Base-by-base conservation (phyloP, 2,888 invertebrate species). In the Drosophila meridiana region DNA sequence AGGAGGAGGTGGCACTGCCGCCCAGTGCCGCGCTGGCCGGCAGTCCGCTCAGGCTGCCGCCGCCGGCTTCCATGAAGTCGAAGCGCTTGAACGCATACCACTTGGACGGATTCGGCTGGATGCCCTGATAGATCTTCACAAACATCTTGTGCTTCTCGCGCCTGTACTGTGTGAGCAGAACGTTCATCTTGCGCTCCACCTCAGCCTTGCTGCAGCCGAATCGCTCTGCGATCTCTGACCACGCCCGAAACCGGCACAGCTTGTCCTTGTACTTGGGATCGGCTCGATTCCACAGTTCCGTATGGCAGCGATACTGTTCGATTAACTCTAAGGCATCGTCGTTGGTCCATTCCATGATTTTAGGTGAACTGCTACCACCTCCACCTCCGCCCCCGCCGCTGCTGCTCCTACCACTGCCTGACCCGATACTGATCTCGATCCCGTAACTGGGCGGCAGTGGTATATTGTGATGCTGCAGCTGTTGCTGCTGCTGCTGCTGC, bases 221-320 rank as follows among this genome's bases (percentile, higher is more conserved):
- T 36, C 92, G 91, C 53, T 93, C 92, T 13, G 93, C 93, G 4
- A 93, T 92, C 69, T 92, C 91, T 32, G 92, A 92, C 93, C 93
- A 92, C 28, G 93, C 92, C 34, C 92, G 92, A 69, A 93, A 93
- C 42, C 93, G 91, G 56, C 92, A 92, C 72, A 92, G 73, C 64
- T 93, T 92, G 53, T 93, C 93, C 90, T 93, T 93, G 76, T 93
- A 93, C 69, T 92, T 93, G 70, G 92, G 92, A 83, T 92, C 92
- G 65, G 92, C 90, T 26, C 93, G 92, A 81, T 93, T 93, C 93
- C 93, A 93, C 34, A 93, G 84, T 69, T 92, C 92, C 5, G 93
- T 92, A 58, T 93, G 92, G 66, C 89, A 84, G 62, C 92, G 92
- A 79, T 92, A 92, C 68, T 92, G 93, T 84, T 92, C 92, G 73